phyloP scores from a whole-genome alignment of 1,140 invertebrate species.

The Diorhabda sublineata region DNA sequence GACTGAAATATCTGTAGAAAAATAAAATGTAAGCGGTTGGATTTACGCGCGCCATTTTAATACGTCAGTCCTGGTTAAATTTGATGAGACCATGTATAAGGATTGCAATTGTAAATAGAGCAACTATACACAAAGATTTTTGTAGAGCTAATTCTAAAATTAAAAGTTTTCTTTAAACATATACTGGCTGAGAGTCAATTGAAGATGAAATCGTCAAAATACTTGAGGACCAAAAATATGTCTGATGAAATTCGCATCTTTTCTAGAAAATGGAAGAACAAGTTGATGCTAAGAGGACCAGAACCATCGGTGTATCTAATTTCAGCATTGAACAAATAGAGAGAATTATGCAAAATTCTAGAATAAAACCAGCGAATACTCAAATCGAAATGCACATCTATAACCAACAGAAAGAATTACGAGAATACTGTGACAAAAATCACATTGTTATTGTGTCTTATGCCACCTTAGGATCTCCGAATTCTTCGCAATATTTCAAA shows the following conservation, averaged over 20 bases:
- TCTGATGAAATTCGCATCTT: conserved; percentile 24
- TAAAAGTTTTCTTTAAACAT: not conserved
- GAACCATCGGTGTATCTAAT: conserved; percentile 72
- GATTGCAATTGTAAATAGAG: not conserved
- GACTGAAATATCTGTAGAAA: no score
- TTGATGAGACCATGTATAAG: not conserved
- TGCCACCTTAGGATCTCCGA: conserved; percentile 71
- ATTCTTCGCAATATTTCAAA: conserved; percentile 50
- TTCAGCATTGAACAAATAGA: conserved; percentile 69
- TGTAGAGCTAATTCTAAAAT: not conserved
- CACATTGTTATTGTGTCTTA: conserved; percentile 78
- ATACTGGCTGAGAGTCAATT: not conserved
- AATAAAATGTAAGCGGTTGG: no score
- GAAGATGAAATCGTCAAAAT: not conserved
- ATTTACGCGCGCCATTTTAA: no score
- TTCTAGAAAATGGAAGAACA: conserved; percentile 68
- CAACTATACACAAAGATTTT: not conserved
- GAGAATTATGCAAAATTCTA: conserved; percentile 58
- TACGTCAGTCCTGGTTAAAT: not conserved
- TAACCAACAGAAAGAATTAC: conserved; percentile 70
- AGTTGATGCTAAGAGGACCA: conserved; percentile 57
- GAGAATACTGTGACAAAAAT: conserved; percentile 65
- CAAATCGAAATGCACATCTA: conserved; percentile 79
- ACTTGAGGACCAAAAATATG: not conserved
- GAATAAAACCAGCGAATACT: conserved; percentile 65